A percentile compares a stretch with the other conserved stretches of the same genome.
Conservation (phyloP, 2,113 vertebrate species). For the Phaethornis superciliosus region DNA sequence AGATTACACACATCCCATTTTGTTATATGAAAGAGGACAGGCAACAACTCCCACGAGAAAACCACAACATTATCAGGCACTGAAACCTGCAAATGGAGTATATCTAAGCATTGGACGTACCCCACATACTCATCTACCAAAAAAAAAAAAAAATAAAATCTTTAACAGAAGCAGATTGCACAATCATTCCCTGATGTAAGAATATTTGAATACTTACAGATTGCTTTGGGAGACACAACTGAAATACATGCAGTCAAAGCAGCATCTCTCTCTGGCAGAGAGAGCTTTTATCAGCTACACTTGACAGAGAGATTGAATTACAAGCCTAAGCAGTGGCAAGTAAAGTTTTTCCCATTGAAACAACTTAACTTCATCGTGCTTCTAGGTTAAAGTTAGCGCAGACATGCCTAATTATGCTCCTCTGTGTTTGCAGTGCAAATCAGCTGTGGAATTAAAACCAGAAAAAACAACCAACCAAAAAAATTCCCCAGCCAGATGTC, state of each 20-base stretch:
- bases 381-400: neutral
- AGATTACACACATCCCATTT: too few relatives aligned
- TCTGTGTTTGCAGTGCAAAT: neutral
- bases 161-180: neutral
- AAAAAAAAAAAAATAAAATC: too few relatives aligned
- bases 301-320: neutral
- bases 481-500: neutral
- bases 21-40: too few relatives aligned
- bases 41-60: too few relatives aligned
- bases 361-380: neutral
- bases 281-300: neutral
- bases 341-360: neutral
- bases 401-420: neutral
- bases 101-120: neutral
- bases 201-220: neutral
- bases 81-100: neutral
- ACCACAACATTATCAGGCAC: neutral
- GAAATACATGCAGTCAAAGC: neutral
- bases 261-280: neutral
- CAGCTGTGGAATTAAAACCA: neutral
- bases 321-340: neutral
- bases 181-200: neutral
- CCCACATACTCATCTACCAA: neutral
- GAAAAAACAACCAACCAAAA: neutral
- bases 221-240: neutral